Evolutionary conservation across 2,113 vertebrate species (phyloP), one percentile per base, ranked within the genome.

Genomic region (Myiozetetes cayanensis): DNA sequence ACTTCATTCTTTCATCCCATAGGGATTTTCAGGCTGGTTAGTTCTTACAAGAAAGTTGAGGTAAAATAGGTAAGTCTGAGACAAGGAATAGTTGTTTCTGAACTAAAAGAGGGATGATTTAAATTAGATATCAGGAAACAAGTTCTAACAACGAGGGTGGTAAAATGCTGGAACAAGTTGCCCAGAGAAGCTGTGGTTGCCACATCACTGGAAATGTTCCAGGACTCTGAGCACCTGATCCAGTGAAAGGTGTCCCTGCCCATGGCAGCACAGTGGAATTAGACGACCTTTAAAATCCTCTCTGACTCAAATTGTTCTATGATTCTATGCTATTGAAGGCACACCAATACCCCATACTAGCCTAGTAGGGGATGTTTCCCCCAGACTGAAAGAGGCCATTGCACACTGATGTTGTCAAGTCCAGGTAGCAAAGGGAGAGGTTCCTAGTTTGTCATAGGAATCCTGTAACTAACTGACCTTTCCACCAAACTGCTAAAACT

Each of bases 331-430:
- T 80, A 63, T 2, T 25, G 50, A 73, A 74, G n/a, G 35, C 35
- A 74, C 39, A 79, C 3, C 31, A 58, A 18, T 9, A 41, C 7
- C 0, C 0, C 23, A 49, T 33, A 66, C 7, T 21, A 77, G n/a
- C 16, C 49, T 55, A n/a, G 10, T 2, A 3, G 7, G 5, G 8
- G 6, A 1, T 52, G 14, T 41, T 25, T 46, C 4, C 23, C 15
- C 4, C 6, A 24, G 35, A 30, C 23, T 72, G 37, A 24, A 85
- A 47, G 35, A 87, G n/a, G 28, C 25, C 31, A 30, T 7, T 20
- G 20, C 22, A 93, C 22, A 56, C 19, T 44, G 22, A 47, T 65
- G 9, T 3, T 77, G 47, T 28, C 23, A 66, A 73, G 46, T 37
- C 20, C 31, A 72, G 44, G 17, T 19, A 85, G 44, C 56, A 79